These are phyloP conservation scores for Mallotus villosus DNA, from an alignment of 2,797 vertebrate species.

Conservation along the genomic window DNA sequence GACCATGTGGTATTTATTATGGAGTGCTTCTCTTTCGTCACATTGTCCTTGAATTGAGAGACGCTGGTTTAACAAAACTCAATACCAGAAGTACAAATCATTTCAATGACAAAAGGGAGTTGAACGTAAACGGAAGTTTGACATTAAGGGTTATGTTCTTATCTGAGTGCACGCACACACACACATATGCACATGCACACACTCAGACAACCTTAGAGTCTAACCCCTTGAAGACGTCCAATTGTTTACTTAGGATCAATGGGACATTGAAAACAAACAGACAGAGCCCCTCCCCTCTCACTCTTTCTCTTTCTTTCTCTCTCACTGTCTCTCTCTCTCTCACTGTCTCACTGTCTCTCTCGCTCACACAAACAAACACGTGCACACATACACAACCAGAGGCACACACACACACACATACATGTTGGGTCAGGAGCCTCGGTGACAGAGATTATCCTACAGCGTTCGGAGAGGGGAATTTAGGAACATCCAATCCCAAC, in stretches of 20 bases:
- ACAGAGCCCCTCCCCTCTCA: background rate
- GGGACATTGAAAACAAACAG: constrained; percentile 28
- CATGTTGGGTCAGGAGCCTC: background rate
- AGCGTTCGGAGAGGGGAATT: background rate
- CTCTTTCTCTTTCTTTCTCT: background rate
- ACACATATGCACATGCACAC: background rate
- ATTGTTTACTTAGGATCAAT: constrained; percentile 55
- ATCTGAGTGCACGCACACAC: constrained; percentile 2
- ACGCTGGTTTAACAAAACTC: background rate
- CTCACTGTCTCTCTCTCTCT: background rate
- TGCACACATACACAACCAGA: no score
- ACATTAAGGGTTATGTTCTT: background rate
- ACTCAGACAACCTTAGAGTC: constrained; percentile 29
- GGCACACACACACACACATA: background rate
- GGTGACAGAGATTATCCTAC: background rate
- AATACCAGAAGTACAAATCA: background rate
- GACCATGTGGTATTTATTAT: no score
- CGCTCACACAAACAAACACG: background rate
- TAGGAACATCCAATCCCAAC: constrained; percentile 3
- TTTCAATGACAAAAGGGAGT: background rate
- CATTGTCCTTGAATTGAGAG: background rate
- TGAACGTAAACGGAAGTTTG: no score
- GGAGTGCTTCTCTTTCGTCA: background rate
- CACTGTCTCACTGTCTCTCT: background rate
- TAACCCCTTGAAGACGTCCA: constrained; percentile 50